Conservation (phyloP, 2,113 vertebrate genomes). For the Esox niger region DNA sequence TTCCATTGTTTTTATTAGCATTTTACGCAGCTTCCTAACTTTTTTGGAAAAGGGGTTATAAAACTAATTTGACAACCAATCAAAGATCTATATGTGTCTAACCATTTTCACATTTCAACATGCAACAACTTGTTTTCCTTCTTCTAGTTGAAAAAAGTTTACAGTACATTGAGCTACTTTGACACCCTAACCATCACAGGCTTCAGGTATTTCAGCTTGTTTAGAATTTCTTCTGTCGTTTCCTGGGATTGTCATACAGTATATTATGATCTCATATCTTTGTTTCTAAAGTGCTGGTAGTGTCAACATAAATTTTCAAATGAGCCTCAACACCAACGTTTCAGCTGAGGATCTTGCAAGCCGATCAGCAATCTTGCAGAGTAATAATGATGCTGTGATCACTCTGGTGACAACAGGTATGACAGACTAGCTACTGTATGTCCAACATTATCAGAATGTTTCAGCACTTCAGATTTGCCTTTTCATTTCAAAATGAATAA, state of each 20-base stretch:
- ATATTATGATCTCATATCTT: neutral
- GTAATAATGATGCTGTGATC: accelerated
- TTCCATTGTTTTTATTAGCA: no score
- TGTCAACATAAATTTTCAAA: constrained; percentile 41
- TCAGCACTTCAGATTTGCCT: neutral
- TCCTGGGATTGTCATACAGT: neutral
- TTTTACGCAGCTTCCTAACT: no score
- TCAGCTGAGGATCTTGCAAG: accelerated
- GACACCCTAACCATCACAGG: constrained; percentile 6
- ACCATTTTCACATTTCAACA: no score
- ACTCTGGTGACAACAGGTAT: constrained; percentile 48
- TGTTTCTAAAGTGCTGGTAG: constrained; percentile 45
- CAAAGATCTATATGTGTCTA: no score
- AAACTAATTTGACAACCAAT: no score
- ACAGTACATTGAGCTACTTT: constrained; percentile 55
- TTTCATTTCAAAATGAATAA: neutral
- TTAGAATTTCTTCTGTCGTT: neutral
- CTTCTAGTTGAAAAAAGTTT: constrained; percentile 46
- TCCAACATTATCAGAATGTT: neutral
- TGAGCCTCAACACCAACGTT: neutral
- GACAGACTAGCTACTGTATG: no score
- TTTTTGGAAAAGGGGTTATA: no score
- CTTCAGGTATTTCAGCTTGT: constrained; percentile 39
- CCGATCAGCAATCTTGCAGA: accelerated
- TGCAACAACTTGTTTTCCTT: neutral